A percentile compares a stretch with the other conserved stretches of the same genome.
phyloP scores from a whole-genome alignment of 2,113 vertebrate species.

The Dipodomys stephensi region DNA sequence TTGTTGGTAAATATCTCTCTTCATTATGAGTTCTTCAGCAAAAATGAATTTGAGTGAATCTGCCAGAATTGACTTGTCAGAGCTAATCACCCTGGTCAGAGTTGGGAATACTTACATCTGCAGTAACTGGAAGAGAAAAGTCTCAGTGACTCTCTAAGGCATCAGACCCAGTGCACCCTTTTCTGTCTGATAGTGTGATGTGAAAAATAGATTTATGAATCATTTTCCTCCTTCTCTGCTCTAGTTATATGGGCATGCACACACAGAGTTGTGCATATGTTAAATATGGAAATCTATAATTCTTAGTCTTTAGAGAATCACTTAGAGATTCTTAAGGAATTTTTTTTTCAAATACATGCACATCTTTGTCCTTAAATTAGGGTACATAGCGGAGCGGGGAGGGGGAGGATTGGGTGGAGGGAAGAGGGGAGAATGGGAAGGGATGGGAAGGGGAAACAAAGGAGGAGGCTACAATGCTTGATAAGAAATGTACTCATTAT shows the following conservation, averaged over 20 bases:
- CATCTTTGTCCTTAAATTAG: not conserved
- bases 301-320: not conserved
- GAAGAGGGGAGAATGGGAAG: no score
- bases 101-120: not conserved
- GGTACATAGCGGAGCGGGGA: not conserved
- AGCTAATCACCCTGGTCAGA: conserved; percentile 4
- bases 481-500: no score
- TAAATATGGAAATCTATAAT: not conserved
- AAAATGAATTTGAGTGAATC: conserved; percentile 5
- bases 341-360: no score
- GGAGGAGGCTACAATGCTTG: no score
- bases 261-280: not conserved
- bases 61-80: conserved; percentile 54
- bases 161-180: not conserved
- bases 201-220: not conserved
- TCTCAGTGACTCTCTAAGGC: not conserved
- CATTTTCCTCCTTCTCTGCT: not conserved
- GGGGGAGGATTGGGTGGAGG: no score
- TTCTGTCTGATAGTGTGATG: not conserved
- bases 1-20: conserved; percentile 69
- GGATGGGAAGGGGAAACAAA: no score
- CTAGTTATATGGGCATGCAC: not conserved
- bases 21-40: conserved; percentile 30
- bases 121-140: not conserved
- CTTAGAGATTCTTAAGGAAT: not conserved